A percentile compares a stretch with the other conserved stretches of the same genome.
phyloP scores from a whole-genome alignment of 2,888 invertebrate genomes.

The Melieria crassipennis region DNA sequence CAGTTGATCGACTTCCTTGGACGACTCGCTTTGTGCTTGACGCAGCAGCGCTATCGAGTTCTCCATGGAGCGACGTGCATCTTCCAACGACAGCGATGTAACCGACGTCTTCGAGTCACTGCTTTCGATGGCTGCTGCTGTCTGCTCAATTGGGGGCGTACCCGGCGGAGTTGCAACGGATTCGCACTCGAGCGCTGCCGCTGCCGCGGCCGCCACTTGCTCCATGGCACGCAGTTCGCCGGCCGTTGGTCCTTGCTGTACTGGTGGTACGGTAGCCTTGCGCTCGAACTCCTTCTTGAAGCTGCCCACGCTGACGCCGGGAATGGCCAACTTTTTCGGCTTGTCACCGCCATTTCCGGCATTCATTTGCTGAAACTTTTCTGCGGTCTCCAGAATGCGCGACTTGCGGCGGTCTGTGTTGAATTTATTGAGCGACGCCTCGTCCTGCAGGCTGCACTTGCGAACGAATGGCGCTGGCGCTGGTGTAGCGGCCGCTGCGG shows the following conservation, averaged over 20 bases:
- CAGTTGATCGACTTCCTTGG: slow-evolving; percentile 64
- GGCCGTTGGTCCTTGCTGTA: slow-evolving; percentile 63
- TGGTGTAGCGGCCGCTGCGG: slow-evolving; percentile 36
- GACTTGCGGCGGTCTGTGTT: slow-evolving; percentile 73
- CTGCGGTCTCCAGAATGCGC: slow-evolving; percentile 76
- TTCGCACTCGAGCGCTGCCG: slow-evolving; percentile 43
- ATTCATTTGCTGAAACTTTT: slow-evolving; percentile 73
- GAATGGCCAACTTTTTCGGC: slow-evolving; percentile 83
- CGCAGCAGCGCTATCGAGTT: slow-evolving; percentile 73
- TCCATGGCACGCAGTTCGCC: slow-evolving; percentile 58
- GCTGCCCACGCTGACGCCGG: slow-evolving; percentile 84
- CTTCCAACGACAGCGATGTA: slow-evolving; percentile 69
- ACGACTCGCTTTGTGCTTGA: slow-evolving; percentile 66
- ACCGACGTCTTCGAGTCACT: slow-evolving; percentile 70
- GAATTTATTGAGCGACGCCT: slow-evolving; percentile 60
- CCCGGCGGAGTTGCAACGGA: slow-evolving; percentile 57
- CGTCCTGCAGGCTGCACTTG: slow-evolving; percentile 65
- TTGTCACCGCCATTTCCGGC: slow-evolving; percentile 66
- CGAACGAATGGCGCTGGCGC: slow-evolving; percentile 51
- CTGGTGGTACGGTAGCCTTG: slow-evolving; percentile 74
- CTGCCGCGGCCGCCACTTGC: slow-evolving; percentile 56
- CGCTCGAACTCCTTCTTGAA: slow-evolving; percentile 88
- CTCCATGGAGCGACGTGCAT: slow-evolving; percentile 70
- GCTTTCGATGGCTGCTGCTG: slow-evolving; percentile 52
- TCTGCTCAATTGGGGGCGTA: slow-evolving; percentile 46